Conservation (phyloP, 1,140 invertebrate species). For the Tigriopus japonicus region DNA sequence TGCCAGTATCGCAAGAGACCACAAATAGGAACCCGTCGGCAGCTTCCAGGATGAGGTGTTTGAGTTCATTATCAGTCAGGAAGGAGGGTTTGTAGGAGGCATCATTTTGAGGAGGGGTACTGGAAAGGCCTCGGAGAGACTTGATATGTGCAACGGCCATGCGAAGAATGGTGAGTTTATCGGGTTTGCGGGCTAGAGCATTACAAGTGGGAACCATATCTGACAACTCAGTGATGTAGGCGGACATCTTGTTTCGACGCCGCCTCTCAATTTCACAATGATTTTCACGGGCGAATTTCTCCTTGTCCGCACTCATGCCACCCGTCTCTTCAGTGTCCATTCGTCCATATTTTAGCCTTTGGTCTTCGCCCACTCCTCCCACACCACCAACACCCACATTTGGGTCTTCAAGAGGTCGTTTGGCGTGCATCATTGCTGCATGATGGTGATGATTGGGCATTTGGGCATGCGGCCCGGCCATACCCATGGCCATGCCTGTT, state of each 20-base stretch:
- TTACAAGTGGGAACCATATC: constrained; percentile 99
- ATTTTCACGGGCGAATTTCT: constrained; percentile 50
- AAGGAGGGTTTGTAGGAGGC: constrained; percentile 96
- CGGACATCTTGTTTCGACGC: constrained; percentile 98
- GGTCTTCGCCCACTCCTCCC: too few species aligned
- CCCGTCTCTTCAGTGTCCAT: not conserved
- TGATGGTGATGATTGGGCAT: too few species aligned
- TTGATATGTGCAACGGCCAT: constrained; percentile 99
- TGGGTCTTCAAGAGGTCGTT: too few species aligned
- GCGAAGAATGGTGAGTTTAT: constrained; percentile 94
- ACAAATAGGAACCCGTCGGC: constrained; percentile 99
- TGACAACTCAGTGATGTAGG: constrained; percentile 97
- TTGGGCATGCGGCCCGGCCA: too few species aligned
- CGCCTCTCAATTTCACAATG: constrained; percentile 98
- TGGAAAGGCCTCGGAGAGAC: constrained; percentile 79
- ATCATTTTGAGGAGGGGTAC: constrained; percentile 37
- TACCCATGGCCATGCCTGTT: too few species aligned
- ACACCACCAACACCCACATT: too few species aligned
- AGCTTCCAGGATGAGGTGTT: constrained; percentile 94
- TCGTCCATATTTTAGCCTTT: too few species aligned
- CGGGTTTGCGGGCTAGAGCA: constrained; percentile 88
- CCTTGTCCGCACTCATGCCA: constrained; percentile 30
- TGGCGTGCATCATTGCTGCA: too few species aligned
- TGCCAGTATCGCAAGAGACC: constrained; percentile 87
- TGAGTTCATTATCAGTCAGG: constrained; percentile 94